Conservation (phyloP, 2,888 invertebrate genomes). For the Apoda limacodes region DNA sequence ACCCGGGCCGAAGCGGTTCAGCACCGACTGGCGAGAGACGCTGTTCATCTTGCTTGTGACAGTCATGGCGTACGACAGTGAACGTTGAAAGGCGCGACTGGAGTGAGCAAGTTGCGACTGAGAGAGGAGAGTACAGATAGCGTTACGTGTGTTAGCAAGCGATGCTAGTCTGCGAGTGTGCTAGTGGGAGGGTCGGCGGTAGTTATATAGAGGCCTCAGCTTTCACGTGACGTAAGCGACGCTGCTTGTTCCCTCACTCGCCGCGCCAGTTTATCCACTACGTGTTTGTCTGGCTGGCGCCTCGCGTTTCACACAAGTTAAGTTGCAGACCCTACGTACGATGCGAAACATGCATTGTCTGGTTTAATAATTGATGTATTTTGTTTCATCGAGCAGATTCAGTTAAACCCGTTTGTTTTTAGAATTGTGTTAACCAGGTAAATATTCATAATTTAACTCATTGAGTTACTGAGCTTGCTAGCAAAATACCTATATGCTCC, state of each 20-base stretch:
- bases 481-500: no score
- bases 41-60: slow-evolving; percentile 67
- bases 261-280: not conserved
- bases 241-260: slow-evolving; percentile 25
- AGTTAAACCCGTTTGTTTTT: no score
- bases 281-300: slow-evolving; percentile 35
- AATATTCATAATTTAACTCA: no score
- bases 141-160: slow-evolving; percentile 37
- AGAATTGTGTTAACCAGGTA: no score
- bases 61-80: slow-evolving; percentile 52
- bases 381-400: no score
- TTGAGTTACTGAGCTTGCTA: no score
- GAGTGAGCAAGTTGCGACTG: slow-evolving; percentile 41
- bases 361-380: no score
- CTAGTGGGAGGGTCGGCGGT: slow-evolving; percentile 45
- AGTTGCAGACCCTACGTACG: no score
- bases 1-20: slow-evolving; percentile 60
- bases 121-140: no score
- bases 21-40: slow-evolving; percentile 60
- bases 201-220: slow-evolving; percentile 62
- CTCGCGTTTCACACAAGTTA: no score
- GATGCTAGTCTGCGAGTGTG: slow-evolving; percentile 52
- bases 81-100: slow-evolving; percentile 37
- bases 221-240: slow-evolving; percentile 50
- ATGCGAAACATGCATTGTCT: no score